Evolutionary conservation across 1,140 invertebrate species (phyloP).

Genomic region (Drosophila pectinifera): DNA sequence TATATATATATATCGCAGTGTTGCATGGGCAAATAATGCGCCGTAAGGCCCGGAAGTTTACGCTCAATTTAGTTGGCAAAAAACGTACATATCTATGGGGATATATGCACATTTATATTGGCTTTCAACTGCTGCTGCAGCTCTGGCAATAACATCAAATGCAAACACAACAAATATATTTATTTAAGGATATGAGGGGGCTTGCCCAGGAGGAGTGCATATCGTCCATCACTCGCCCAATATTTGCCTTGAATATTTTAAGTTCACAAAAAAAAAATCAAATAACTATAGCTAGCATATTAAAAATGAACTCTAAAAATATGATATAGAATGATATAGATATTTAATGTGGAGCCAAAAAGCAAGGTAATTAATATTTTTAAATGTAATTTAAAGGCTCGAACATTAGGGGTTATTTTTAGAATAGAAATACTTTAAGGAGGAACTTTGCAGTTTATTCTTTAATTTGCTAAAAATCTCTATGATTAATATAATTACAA

Average conservation of each 20-base stretch:
- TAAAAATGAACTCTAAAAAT: no score
- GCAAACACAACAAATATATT: constrained; percentile 40
- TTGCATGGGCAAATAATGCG: constrained; percentile 50
- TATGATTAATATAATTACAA: no score
- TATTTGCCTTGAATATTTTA: constrained; percentile 31
- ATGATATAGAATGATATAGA: no score
- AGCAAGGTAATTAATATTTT: no score
- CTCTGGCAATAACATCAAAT: constrained; percentile 22
- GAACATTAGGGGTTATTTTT: no score
- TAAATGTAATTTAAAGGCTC: no score
- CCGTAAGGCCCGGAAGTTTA: constrained; percentile 58
- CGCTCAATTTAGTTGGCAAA: constrained; percentile 65
- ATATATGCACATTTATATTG: constrained; percentile 29
- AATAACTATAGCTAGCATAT: no score
- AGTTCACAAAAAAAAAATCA: no score
- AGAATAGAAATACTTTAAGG: no score
- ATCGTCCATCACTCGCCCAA: constrained; percentile 21
- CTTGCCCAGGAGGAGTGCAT: neutral
- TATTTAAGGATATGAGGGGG: constrained; percentile 26
- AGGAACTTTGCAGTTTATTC: no score
- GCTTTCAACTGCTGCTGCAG: constrained; percentile 27
- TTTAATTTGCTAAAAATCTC: no score
- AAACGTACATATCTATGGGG: constrained; percentile 26
- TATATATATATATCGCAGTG: constrained; percentile 3
- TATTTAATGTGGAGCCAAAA: no score